Evolutionary conservation across 2,888 invertebrate genomes (phyloP), one percentile per base, ranked within the genome.

Genomic region (Iphiclides podalirius): DNA sequence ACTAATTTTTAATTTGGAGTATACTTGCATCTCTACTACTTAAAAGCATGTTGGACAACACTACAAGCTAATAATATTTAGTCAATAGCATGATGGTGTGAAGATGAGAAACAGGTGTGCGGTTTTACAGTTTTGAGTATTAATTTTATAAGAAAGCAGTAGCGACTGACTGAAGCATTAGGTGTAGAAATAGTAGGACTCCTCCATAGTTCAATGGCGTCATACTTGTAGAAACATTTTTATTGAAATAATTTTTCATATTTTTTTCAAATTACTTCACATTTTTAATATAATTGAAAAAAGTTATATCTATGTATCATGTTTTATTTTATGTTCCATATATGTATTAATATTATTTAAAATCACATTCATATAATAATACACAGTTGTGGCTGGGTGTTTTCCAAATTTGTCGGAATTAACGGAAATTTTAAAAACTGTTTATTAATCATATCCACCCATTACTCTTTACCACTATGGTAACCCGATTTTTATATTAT

Each of bases 101-200:
- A 58, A 60, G 60, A 61, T 56, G 51, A 26, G 61, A 61, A 59
- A 61, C 60, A 58, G 55, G 69, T 67, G 65, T 69, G 66, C 54
- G 54, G 54, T 53, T 47, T 43, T 57, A 52, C 58, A 12, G 14
- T 60, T 52, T 53, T 54, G 49, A 55, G 38, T 15, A 38, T 46
- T 33, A 28, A 33, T 11, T 43, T 45, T 20, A 20, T 46, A 12
- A 3, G 13, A 14, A 35, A 39, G n/a, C 28, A 36, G 47, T 53
- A 59, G 53, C 58, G 77, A 78, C 82, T 81, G 82, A 82, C 82
- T 79, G 78, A 75, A 77, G 82, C 83, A 82, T 82, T 74, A 66
- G 65, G 60, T n/a, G 63, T 62, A 51, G 47, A 44, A 41, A 46
- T 20, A 12, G 42, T 47, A 44, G 17, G 26, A 55, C 50, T 53